Base-by-base conservation (phyloP, 2,888 invertebrate species). In the Dolichopus griseipennis region DNA sequence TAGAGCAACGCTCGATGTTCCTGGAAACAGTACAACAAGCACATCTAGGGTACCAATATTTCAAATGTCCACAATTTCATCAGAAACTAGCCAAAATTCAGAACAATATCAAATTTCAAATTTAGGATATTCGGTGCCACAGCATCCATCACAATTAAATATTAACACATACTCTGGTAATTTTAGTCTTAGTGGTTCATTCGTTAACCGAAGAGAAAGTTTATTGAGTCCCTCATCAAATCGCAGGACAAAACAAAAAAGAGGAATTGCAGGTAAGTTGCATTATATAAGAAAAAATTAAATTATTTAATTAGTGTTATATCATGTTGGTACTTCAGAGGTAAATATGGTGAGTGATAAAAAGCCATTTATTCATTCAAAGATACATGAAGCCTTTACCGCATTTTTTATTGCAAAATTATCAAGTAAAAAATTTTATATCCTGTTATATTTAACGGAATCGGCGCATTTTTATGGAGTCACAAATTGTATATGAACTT, bases 181-280 rank as follows among this genome's bases (percentile, higher is more conserved):
- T 64, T 68, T 68, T 67, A 71, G 71, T 66, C 18, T 52, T 18
- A 68, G 69, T 33, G 67, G 68, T 33, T 76, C 78, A 41, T 79
- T 79, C 2, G 66, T 72, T 6, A 83, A 80, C 69, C 78, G 85
- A 8, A 80, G 84, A 68, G 83, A 87, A 78, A 88, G 88, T 72
- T 83, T 90, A 67, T 87, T 90, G 1, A 91, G 91, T 21, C 92
- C 92, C 0, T 89, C 88, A 64, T 88, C 90, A 21, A 90, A 90
- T 6, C 83, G 92, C 43, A 83, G 91, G 68, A 87, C 90, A 74
- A 92, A 92, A 80, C 86, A 89, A 64, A 89, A 90, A 75, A 83
- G 91, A 71, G 88, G 90, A 71, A 85, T 88, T 71, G 86, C 89
- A 76, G 90, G 92, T 92, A 76, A 87, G 87, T 79, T 27, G 27